Conservation (phyloP, 1,140 invertebrate genomes). For the Lasioglossum albipes region DNA sequence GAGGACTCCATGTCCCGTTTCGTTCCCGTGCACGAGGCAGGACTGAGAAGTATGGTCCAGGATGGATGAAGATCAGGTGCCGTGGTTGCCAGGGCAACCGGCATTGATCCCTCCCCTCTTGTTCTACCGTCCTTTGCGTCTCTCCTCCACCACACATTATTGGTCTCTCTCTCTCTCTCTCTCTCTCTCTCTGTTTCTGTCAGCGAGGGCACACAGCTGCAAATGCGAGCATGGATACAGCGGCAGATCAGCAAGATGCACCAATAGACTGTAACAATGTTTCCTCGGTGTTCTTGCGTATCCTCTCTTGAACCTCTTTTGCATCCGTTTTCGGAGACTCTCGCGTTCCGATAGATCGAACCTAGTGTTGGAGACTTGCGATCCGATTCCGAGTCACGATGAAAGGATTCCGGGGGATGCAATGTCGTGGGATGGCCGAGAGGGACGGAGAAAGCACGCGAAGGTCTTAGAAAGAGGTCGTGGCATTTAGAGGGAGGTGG, state of each 20-base stretch:
- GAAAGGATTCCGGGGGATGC: not conserved
- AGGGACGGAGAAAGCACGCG: not conserved
- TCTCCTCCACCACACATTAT: conserved; percentile 51
- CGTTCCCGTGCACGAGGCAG: conserved; percentile 35
- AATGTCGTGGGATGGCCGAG: not conserved
- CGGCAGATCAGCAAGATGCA: not conserved
- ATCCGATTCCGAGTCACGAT: conserved; percentile 14
- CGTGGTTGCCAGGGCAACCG: conserved; percentile 77
- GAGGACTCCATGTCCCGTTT: conserved; percentile 19
- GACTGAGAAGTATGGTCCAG: conserved; percentile 69
- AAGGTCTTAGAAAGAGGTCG: not conserved
- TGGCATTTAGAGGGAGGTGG: not conserved
- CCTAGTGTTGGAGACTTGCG: conserved; percentile 30
- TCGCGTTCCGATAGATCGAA: conserved; percentile 1
- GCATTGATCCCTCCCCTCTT: conserved; percentile 77
- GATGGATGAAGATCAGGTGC: conserved; percentile 76
- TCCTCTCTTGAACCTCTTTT: conserved; percentile 21
- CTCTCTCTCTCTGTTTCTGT: conserved; percentile 24
- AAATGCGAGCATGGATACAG: conserved; percentile 1
- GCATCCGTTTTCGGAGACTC: not conserved
- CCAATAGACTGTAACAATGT: conserved; percentile 22
- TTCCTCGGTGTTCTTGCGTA: conserved; percentile 10
- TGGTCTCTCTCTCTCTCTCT: conserved; percentile 36
- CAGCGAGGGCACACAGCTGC: conserved; percentile 14
- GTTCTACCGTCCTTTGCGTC: conserved; percentile 58